Evolutionary conservation across 2,888 invertebrate species (phyloP).

Genomic region (Erebia aethiops): DNA sequence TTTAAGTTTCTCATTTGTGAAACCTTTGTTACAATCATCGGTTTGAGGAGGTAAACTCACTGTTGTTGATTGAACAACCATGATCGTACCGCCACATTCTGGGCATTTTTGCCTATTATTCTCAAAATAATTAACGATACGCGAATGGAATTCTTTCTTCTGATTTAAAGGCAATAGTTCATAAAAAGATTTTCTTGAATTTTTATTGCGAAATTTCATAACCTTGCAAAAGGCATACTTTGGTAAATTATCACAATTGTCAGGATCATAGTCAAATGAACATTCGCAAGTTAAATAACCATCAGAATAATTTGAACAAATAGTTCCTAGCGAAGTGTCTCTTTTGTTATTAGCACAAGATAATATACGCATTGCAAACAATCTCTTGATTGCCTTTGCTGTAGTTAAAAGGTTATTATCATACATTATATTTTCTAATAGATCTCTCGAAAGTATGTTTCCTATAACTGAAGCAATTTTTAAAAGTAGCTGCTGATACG

Average conservation of each 20-base stretch:
- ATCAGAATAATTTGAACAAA: slow-evolving; percentile 41
- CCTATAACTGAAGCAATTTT: slow-evolving; percentile 85
- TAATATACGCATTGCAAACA: slow-evolving; percentile 80
- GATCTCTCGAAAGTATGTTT: slow-evolving; percentile 74
- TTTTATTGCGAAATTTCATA: slow-evolving; percentile 79
- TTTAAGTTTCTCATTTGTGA: slow-evolving; percentile 22
- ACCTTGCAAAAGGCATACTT: slow-evolving; percentile 83
- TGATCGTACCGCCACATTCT: slow-evolving; percentile 72
- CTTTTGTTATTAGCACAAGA: slow-evolving; percentile 73
- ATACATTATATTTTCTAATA: slow-evolving; percentile 80
- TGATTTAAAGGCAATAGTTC: slow-evolving; percentile 80
- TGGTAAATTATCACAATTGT: slow-evolving; percentile 64
- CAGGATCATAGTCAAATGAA: slow-evolving; percentile 64
- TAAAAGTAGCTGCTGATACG: slow-evolving; percentile 83
- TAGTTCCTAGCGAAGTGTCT: slow-evolving; percentile 42
- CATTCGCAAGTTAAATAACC: slow-evolving; percentile 63
- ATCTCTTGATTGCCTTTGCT: slow-evolving; percentile 78
- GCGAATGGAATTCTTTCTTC: slow-evolving; percentile 81
- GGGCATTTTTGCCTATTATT: slow-evolving; percentile 76
- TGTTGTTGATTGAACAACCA: slow-evolving; percentile 60
- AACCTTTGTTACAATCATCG: slow-evolving; percentile 25
- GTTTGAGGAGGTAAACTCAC: slow-evolving; percentile 42
- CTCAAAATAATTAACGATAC: slow-evolving; percentile 77
- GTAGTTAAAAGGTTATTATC: slow-evolving; percentile 75
- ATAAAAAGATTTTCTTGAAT: slow-evolving; percentile 78